Percentiles rank a stretch among this genome's conserved stretches.
Evolutionary conservation across 2,113 vertebrate species (phyloP).

Genomic region (Aviceda subcristata): DNA sequence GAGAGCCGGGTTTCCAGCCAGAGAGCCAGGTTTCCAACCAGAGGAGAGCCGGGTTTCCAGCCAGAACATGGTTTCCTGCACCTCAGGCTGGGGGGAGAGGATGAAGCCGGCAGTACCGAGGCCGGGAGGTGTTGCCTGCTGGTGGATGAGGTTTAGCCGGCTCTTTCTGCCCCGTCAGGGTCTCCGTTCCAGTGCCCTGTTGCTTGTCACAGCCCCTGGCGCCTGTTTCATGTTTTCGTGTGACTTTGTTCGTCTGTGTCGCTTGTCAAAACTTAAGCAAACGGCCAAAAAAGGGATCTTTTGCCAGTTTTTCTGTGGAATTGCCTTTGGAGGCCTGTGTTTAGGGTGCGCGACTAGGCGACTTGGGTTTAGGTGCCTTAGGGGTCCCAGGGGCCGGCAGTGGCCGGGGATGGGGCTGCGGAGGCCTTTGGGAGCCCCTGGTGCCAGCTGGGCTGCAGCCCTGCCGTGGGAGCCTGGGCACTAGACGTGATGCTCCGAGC

Average conservation of each 20-base stretch:
- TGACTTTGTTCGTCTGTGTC: neutral
- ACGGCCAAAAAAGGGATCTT: neutral
- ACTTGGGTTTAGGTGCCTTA: neutral
- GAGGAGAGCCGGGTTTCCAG: neutral
- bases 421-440: neutral
- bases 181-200: neutral
- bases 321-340: neutral
- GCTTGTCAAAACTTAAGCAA: neutral
- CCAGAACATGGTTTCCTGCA: neutral
- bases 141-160: neutral
- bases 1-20: neutral
- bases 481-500: neutral
- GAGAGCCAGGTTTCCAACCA: too few relatives aligned
- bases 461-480: neutral
- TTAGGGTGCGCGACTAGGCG: neutral
- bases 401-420: neutral
- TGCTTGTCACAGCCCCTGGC: neutral
- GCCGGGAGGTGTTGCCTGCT: neutral
- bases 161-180: neutral
- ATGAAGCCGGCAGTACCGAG: neutral
- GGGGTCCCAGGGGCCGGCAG: neutral
- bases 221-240: rapidly evolving
- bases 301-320: neutral
- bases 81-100: neutral
- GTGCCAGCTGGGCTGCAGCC: neutral